Evolutionary conservation across 2,888 invertebrate species (phyloP), one percentile per base, ranked within the genome.

Genomic region (Seira ritae): DNA sequence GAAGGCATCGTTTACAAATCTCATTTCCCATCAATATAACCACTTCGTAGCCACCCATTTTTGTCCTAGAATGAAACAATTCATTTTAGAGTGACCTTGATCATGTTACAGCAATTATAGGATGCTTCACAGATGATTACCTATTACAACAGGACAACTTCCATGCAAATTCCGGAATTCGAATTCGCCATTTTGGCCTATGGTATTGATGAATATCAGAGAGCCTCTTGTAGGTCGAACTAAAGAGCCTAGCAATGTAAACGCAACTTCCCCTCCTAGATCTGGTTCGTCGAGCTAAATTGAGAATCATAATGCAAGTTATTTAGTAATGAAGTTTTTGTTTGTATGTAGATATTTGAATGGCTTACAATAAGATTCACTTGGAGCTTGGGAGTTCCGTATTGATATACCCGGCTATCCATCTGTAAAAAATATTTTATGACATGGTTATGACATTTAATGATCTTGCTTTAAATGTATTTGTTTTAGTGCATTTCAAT

Each of bases 61-160:
- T 68, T 83, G 78, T 20, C 83, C 83, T 83, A 66, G 15, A 22
- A 67, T 31, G 8, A 31, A 31, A 31, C 31, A 31, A 4, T 31
- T 31, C 8, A 31, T 31, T 31, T 6, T 65, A 23, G n/a, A 62
- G 2, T 10, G 73, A 65, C n/a, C 23, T 8, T 10, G 4, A 20
- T 12, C 23, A 6, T 3, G 22, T 65, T 22, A 6, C 8, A 10
- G 10, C 10, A 70, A 19, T 15, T 17, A 46, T 42, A n/a, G 42
- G 12, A 46, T 70, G 12, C 67, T 20, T 15, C 12, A 31, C 31
- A 15, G 8, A 31, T 31, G 31, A n/a, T 22, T 77, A 80, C 84
- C 84, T 22, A 80, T 20, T 55, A 84, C 19, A 31, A 84, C 69
- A 0, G 84, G 84, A 42, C 84, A 84, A 24, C 65, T 55, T 80